Evolutionary conservation across 2,113 vertebrate species (phyloP).

Genomic region (Suricata suricatta): DNA sequence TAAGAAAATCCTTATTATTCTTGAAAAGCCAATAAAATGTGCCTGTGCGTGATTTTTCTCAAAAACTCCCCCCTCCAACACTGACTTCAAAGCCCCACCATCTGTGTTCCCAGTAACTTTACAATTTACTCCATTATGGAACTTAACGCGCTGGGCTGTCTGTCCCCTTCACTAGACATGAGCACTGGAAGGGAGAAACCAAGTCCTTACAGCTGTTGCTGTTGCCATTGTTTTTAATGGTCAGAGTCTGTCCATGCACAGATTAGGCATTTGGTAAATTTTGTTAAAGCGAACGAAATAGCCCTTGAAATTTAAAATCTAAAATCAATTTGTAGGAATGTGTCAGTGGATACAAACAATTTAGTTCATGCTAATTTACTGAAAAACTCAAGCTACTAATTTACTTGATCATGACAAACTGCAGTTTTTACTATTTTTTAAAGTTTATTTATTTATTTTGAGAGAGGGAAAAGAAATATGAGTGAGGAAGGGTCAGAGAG

Average conservation of each 20-base stretch:
- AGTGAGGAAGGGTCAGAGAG: no score
- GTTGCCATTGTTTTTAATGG: not conserved
- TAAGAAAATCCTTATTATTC: not conserved
- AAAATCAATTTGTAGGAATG: not conserved
- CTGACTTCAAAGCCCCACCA: not conserved
- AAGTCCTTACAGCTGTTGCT: not conserved
- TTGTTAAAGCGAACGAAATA: not conserved
- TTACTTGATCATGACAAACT: not conserved
- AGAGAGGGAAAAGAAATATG: no score
- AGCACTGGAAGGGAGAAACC: not conserved
- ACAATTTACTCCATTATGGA: not conserved
- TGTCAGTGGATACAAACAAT: not conserved
- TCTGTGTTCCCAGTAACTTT: not conserved
- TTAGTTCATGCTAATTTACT: constrained; percentile 9
- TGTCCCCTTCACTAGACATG: not conserved
- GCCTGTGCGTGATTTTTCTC: not conserved
- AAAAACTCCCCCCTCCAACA: not conserved
- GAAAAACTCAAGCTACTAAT: not conserved
- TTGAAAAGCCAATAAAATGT: constrained; percentile 2
- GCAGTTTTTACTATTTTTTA: not conserved
- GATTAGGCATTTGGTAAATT: not conserved
- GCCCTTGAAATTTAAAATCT: constrained; percentile 4
- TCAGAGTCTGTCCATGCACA: not conserved
- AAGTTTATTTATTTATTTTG: no score
- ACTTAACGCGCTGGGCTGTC: not conserved